Base-by-base conservation (phyloP, 1,140 invertebrate genomes). In the Drosophila elegans region DNA sequence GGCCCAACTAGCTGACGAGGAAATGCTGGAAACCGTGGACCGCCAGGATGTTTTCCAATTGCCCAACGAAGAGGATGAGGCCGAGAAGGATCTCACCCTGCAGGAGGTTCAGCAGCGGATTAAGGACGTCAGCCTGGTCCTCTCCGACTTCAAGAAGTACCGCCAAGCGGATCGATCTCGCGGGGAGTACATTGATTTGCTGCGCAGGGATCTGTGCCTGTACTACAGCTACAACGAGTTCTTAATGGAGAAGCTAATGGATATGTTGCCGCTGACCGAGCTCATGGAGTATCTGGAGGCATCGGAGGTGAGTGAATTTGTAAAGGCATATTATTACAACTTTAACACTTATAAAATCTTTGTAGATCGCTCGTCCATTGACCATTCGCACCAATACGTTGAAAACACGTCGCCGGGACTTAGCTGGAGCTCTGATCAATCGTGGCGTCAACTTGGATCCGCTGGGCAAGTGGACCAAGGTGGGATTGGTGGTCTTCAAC, bases 191-290 rank as follows among this genome's bases (percentile, higher is more conserved):
- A 92, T 96, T 1, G 94, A 95, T 1, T 93, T 98, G 7, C 93
- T 99, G 21, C 94, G 94, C 51, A 95, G 95, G 74, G 98, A 99
- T 93, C 93, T 99, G 11, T 99, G 98, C 86, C 94, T 94, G n/a
- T 99, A 99, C 93, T 99, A 99, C 93, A 97, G 97, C 89, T 99
- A 99, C 88, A 99, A 99, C 94, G 95, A 97, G 66, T 99, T 97
- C 93, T 93, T 99, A 10, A 99, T 99, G 96, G 96, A 97, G 78
- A 96, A 96, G 92, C 93, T 99, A 5, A 97, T 99, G 95, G 95
- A 99, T 88, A 94, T 99, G 66, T 99, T 99, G 93, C 95, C 97
- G 9, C 92, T 98, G 1, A 94, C 95, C 64, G 98, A 99, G 92
- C 93, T 99, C 21, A 94, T 99, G 74, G 98, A 99, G 90, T 98